Conservation (phyloP, 2,888 invertebrate genomes). For the Marronus borbonicus region DNA sequence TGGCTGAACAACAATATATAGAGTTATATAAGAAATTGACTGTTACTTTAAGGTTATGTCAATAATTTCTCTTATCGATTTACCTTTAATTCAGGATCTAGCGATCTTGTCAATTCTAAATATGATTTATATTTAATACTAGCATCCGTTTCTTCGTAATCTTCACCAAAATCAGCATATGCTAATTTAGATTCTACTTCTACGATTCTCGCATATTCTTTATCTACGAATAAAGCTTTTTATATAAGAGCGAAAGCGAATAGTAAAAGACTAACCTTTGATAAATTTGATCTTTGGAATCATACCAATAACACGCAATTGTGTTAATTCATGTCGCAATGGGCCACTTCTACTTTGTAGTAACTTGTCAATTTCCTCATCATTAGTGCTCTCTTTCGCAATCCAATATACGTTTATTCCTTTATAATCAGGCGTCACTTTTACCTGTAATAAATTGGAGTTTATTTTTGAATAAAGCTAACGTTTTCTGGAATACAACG, state of each 20-base stretch:
- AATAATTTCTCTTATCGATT: neutral
- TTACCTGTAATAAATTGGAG: slow-evolving; percentile 70
- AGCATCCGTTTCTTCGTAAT: slow-evolving; percentile 73
- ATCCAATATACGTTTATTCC: slow-evolving; percentile 83
- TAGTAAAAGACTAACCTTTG: slow-evolving; percentile 71
- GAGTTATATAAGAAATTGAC: too few relatives aligned
- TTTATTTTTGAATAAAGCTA: slow-evolving; percentile 26
- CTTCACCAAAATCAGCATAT: slow-evolving; percentile 80
- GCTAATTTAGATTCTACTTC: slow-evolving; percentile 77
- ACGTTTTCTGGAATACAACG: slow-evolving; percentile 27
- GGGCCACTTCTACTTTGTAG: slow-evolving; percentile 74
- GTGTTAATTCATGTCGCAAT: slow-evolving; percentile 82
- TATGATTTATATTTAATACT: slow-evolving; percentile 64
- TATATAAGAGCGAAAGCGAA: neutral
- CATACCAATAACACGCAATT: slow-evolving; percentile 81
- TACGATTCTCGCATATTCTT: slow-evolving; percentile 71
- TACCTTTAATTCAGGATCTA: slow-evolving; percentile 73
- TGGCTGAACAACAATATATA: neutral
- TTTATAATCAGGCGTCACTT: slow-evolving; percentile 78
- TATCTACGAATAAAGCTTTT: slow-evolving; percentile 71
- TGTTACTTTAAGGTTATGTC: too few relatives aligned
- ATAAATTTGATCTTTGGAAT: slow-evolving; percentile 84
- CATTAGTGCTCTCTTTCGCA: slow-evolving; percentile 72
- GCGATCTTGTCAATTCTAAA: slow-evolving; percentile 69
- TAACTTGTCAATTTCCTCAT: slow-evolving; percentile 72